Conservation (phyloP, 2,797 vertebrate species). For the Presbytis comata region DNA sequence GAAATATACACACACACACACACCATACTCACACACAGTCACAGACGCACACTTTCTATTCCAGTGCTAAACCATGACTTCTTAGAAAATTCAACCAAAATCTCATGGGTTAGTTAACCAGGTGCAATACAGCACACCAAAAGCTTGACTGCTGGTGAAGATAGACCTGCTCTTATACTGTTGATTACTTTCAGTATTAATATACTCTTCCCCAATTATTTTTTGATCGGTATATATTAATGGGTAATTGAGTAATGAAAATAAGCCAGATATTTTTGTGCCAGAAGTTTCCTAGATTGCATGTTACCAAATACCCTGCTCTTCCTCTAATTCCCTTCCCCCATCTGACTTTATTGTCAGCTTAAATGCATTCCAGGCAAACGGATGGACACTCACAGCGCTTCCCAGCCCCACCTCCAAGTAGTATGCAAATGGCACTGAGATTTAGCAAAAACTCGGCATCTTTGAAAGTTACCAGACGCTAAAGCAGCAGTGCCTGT, state of each 20-base stretch:
- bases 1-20: background rate
- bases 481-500: background rate
- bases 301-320: conserved; percentile 74
- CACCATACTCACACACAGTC: background rate
- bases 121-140: conserved; percentile 79
- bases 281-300: conserved; percentile 77
- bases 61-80: conserved; percentile 64
- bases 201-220: conserved; percentile 57
- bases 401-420: background rate
- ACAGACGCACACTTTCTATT: conserved; percentile 58
- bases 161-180: conserved; percentile 32
- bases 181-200: conserved; percentile 73
- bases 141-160: conserved; percentile 59
- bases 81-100: conserved; percentile 79
- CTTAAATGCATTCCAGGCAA: conserved; percentile 40
- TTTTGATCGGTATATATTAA: conserved; percentile 62
- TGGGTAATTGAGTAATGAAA: conserved; percentile 57
- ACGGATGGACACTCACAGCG: background rate
- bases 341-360: conserved; percentile 44
- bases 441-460: background rate
- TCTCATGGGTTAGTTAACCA: conserved; percentile 71
- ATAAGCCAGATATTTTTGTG: conserved; percentile 74
- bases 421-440: background rate
- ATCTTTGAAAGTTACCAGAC: background rate
- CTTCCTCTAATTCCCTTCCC: conserved; percentile 44